Percentiles rank a stretch among this genome's conserved stretches.
These are phyloP conservation scores for Saimiri boliviensis DNA, from an alignment of 2,113 vertebrate genomes.

Conservation along the genomic window DNA sequence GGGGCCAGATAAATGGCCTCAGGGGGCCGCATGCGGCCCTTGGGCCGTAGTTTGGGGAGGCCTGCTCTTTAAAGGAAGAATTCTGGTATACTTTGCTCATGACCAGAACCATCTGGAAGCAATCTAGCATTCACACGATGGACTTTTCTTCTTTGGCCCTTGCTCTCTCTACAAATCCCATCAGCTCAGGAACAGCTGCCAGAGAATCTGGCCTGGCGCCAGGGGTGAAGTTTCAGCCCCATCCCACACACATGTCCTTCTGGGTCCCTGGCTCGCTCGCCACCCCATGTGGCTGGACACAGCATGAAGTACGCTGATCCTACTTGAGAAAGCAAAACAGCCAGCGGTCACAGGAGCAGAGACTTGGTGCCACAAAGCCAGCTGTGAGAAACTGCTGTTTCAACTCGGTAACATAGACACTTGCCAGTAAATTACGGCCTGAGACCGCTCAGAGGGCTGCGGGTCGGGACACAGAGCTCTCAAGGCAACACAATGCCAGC, in stretches of 20 bases:
- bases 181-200: constrained; percentile 68
- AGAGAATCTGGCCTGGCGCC: constrained; percentile 61
- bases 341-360: constrained; percentile 37
- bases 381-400: constrained; percentile 71
- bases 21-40: no score
- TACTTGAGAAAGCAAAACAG: background rate
- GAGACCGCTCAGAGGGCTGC: constrained; percentile 48
- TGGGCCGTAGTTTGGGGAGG: no score
- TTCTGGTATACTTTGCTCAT: constrained; percentile 19
- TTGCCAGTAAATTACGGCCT: constrained; percentile 73
- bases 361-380: constrained; percentile 68
- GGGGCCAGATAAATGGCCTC: no score
- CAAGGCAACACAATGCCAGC: constrained; percentile 53
- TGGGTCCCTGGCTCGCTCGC: background rate
- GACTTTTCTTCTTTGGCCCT: constrained; percentile 68
- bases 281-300: constrained; percentile 6
- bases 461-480: constrained; percentile 54
- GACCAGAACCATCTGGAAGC: constrained; percentile 72
- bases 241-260: background rate
- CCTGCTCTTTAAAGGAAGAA: constrained; percentile 50
- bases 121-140: constrained; percentile 67
- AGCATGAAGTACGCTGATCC: constrained; percentile 24
- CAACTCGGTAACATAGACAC: constrained; percentile 61
- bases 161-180: constrained; percentile 65
- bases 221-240: constrained; percentile 44